Evolutionary conservation across 1,140 invertebrate species (phyloP).

Genomic region (Acromyrmex charruanus): DNA sequence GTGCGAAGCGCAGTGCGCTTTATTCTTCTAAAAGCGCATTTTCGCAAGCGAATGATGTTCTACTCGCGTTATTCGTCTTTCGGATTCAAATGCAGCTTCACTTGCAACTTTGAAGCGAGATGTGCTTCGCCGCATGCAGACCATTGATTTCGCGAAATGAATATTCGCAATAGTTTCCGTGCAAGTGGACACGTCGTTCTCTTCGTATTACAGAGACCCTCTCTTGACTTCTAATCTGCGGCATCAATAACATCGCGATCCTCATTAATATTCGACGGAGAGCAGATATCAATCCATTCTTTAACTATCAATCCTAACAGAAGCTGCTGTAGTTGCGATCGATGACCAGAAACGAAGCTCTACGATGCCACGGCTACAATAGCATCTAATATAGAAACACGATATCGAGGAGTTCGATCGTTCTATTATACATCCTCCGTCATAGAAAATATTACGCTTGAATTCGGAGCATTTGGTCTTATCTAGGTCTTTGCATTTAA

Average conservation of each 20-base stretch:
- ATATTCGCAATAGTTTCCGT: constrained; percentile 17
- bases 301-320: neutral
- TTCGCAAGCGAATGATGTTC: constrained; percentile 4
- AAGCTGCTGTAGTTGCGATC: constrained; percentile 22
- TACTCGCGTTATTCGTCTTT: constrained; percentile 2
- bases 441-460: constrained; percentile 15
- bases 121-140: neutral
- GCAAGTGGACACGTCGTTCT: neutral
- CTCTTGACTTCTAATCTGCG: neutral
- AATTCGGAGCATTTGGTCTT: neutral
- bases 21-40: constrained; percentile 3
- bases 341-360: neutral
- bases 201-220: neutral
- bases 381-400: constrained; percentile 20
- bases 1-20: neutral
- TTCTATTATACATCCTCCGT: neutral
- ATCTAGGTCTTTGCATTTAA: constrained; percentile 31
- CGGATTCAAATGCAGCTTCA: neutral
- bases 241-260: neutral
- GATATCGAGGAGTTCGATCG: neutral
- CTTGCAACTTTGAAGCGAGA: neutral
- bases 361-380: neutral
- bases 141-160: constrained; percentile 26
- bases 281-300: neutral
- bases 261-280: constrained; percentile 20